Evolutionary conservation across 1,140 invertebrate species (phyloP).

Genomic region (Pemphigus obesinymphae): DNA sequence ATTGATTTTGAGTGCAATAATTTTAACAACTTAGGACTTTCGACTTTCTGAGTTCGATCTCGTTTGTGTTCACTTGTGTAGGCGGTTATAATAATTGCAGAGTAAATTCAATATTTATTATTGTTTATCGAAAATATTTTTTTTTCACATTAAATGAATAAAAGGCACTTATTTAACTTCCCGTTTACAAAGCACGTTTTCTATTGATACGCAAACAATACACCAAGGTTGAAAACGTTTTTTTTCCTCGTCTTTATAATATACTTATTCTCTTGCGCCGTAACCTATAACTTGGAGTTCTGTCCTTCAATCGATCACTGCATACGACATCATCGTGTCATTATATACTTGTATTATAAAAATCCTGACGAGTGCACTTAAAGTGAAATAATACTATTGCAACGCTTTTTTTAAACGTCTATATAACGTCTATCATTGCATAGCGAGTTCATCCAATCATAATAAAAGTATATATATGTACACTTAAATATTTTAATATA

Average conservation of each 20-base stretch:
- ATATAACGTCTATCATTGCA: no score
- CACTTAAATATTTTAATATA: no score
- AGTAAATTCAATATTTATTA: background rate
- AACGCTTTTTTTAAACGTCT: no score
- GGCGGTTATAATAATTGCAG: no score
- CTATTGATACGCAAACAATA: background rate
- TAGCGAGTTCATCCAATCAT: no score
- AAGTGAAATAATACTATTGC: no score
- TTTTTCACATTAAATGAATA: background rate
- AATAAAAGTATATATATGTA: no score
- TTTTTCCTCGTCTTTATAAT: slow-evolving; percentile 15
- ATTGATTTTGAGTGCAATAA: no score
- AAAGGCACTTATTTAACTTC: background rate
- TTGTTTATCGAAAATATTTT: slow-evolving; percentile 3
- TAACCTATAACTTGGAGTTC: slow-evolving; percentile 9
- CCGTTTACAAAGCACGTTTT: background rate
- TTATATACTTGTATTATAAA: no score
- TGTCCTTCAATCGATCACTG: background rate
- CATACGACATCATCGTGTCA: background rate
- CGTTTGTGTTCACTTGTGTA: background rate
- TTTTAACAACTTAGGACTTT: no score
- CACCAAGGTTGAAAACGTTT: background rate
- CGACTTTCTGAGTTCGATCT: background rate
- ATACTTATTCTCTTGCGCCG: background rate
- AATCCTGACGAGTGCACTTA: no score